Conservation (phyloP, 2,797 vertebrate species). For the Anguilla pacifica region DNA sequence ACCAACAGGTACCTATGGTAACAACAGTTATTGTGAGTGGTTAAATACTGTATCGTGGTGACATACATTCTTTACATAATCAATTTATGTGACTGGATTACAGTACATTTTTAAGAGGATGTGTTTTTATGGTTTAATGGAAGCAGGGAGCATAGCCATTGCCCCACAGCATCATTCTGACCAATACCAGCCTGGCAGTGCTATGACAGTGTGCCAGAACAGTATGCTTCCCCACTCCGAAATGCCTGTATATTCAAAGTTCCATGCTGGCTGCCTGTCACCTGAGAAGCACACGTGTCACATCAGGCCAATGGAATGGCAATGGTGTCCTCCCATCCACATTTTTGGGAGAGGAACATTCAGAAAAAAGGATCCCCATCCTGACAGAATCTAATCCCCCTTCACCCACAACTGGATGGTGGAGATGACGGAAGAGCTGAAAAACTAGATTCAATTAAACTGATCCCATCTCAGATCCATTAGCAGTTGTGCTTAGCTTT, state of each 20-base stretch:
- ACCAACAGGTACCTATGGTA: neutral
- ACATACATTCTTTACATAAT: neutral
- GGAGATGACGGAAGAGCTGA: no score
- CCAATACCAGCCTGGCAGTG: neutral
- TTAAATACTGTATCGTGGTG: neutral
- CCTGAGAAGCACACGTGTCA: neutral
- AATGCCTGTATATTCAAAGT: neutral
- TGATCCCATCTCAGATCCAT: no score
- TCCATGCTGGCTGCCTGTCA: neutral
- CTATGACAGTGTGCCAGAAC: neutral
- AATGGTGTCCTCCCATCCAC: no score
- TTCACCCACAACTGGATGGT: no score
- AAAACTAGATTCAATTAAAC: no score
- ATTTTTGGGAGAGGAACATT: neutral
- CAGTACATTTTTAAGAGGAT: neutral
- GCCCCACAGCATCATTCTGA: neutral
- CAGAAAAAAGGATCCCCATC: neutral
- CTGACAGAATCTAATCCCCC: no score
- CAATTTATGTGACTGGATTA: conserved; percentile 2
- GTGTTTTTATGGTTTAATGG: conserved; percentile 7
- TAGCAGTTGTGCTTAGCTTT: no score
- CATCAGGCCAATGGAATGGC: neutral
- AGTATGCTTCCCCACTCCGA: neutral
- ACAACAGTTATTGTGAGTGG: neutral
- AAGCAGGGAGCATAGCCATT: neutral